Evolutionary conservation across 2,888 invertebrate species (phyloP).

Genomic region (Ormyrus thymus): DNA sequence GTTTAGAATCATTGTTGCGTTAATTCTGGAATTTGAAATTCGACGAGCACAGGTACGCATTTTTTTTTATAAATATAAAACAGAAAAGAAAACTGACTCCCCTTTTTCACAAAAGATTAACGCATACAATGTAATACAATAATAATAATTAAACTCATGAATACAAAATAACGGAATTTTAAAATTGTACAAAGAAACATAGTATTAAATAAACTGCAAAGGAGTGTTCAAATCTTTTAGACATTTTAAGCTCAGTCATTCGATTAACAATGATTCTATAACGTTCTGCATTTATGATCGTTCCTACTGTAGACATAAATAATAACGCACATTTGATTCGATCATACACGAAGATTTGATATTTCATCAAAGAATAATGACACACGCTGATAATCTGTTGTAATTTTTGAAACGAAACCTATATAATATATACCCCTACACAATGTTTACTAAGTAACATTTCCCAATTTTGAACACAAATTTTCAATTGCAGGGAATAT

Average conservation of each 20-base stretch:
- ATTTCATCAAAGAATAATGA: conserved; percentile 9
- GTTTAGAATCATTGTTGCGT: neutral
- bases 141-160: neutral
- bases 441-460: neutral
- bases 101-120: conserved; percentile 5
- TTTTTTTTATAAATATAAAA: too few relatives aligned
- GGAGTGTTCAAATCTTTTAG: neutral
- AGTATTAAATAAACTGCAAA: neutral
- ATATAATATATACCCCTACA: neutral
- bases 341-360: conserved; percentile 1
- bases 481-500: neutral
- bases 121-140: neutral
- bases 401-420: conserved; percentile 3
- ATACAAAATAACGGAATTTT: neutral
- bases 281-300: conserved; percentile 3
- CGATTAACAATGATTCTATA: conserved; percentile 18
- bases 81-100: too few relatives aligned
- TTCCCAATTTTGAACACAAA: neutral
- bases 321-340: neutral
- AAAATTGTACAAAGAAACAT: neutral
- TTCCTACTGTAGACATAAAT: conserved; percentile 11
- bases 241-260: conserved; percentile 37
- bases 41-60: neutral
- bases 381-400: neutral
- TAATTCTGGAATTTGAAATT: neutral